Base-by-base conservation (phyloP, 2,888 invertebrate genomes). In the Caenorhabditis macrosperma region DNA sequence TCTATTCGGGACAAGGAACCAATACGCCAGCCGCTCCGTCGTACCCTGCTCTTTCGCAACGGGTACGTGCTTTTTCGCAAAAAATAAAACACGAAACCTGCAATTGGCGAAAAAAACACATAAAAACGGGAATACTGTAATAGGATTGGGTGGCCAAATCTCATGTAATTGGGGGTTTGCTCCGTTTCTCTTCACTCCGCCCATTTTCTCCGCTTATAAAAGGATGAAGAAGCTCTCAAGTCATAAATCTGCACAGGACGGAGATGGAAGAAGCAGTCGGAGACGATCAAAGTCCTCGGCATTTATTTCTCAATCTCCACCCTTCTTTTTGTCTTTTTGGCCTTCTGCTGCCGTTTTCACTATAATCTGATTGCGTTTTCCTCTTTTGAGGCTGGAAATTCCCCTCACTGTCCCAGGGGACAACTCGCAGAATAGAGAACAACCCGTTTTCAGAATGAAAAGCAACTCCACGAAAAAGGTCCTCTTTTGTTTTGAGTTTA, bases 21-120 rank as follows among this genome's bases (percentile, higher is more conserved):
- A 28, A 33, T 30, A 6, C 33, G 20, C 2, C 50, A 1, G 44
- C 46, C 20, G 60, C 57, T 20, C 41, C 55, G 20, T 64, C 77
- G 3, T 85, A 85, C 66, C 85, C 85, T 10, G 59, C 76, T 61
- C 72, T 85, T 38, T 82, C 81, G 17, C 85, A 83, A 81, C 63
- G 85, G 61, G 85, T 85, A 15, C 24, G 83, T 59, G n/a, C n/a
- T n/a, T n/a, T n/a, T n/a, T n/a, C n/a, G n/a, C n/a, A n/a, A n/a
- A n/a, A n/a, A n/a, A n/a, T n/a, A n/a, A n/a, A n/a, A n/a, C n/a
- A n/a, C n/a, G n/a, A n/a, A n/a, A 35, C 30, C 20, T 46, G 10
- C 17, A 10, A 46, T 46, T 35, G n/a, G 26, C 15, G 10, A 30
- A 26, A 4, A 33, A 46, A 63, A 44, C 20, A 1, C 12, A 57